Percentiles rank a stretch among this genome's conserved stretches.
Conservation (phyloP, 2,797 vertebrate species). For the Centroberyx gerrardi region DNA sequence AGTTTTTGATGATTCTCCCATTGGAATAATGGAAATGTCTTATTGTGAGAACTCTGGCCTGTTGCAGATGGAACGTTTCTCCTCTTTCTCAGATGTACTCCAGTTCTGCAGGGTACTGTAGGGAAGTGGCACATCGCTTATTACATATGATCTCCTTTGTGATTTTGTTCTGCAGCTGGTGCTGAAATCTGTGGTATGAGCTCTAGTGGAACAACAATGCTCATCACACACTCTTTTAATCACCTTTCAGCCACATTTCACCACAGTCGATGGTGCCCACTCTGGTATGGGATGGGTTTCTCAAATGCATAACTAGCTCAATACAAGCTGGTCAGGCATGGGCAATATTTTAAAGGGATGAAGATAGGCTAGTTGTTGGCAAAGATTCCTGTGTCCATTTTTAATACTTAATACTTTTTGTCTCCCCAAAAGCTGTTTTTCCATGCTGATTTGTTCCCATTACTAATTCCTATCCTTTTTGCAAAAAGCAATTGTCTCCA, state of each 20-base stretch:
- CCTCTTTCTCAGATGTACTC: background rate
- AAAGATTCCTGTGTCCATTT: constrained; percentile 38
- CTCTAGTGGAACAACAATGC: background rate
- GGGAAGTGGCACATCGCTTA: background rate
- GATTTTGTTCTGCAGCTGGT: background rate
- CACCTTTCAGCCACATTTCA: too few species aligned
- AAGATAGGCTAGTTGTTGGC: constrained; percentile 2
- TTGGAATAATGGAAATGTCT: background rate
- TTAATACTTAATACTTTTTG: background rate
- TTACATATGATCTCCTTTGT: background rate
- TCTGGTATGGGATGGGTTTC: background rate
- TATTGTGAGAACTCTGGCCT: too few species aligned
- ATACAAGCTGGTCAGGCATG: constrained; percentile 14
- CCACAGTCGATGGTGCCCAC: background rate
- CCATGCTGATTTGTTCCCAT: constrained; percentile 8
- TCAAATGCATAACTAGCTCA: background rate
- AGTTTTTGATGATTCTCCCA: constrained; percentile 13
- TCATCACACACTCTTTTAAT: background rate
- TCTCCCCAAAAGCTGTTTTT: background rate
- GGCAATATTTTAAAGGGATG: constrained; percentile 21
- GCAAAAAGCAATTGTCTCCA: constrained; percentile 11
- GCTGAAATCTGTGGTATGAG: background rate
- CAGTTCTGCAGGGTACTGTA: background rate
- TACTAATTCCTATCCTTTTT: background rate
- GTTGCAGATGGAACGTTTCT: background rate